Evolutionary conservation across 2,888 invertebrate species (phyloP).

Genomic region (Drosophila robusta): DNA sequence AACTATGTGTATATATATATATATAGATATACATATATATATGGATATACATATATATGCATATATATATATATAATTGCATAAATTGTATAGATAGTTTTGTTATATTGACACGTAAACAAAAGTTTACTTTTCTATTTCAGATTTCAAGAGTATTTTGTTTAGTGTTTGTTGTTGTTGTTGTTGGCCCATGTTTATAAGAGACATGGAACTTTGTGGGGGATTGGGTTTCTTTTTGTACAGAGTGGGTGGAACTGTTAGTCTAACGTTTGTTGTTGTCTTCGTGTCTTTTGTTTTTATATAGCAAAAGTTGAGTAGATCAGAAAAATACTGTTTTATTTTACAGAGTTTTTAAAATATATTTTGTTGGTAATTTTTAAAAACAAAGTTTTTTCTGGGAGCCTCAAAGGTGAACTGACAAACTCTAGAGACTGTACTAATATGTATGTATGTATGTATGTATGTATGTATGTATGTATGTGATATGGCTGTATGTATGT

Average conservation of each 20-base stretch:
- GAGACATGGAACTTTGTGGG: constrained; percentile 10
- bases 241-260: constrained; percentile 28
- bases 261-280: constrained; percentile 14
- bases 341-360: constrained; percentile 36
- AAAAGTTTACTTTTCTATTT: constrained; percentile 8
- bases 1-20: constrained; percentile 14
- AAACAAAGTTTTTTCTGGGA: constrained; percentile 8
- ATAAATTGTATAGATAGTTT: constrained; percentile 13
- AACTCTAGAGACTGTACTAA: constrained; percentile 52
- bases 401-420: constrained; percentile 47
- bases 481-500: constrained; percentile 25
- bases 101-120: constrained; percentile 22
- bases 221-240: constrained; percentile 33
- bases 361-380: neutral
- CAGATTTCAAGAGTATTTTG: constrained; percentile 5
- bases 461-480: constrained; percentile 14
- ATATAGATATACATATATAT: constrained; percentile 9
- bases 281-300: constrained; percentile 11
- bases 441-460: constrained; percentile 19
- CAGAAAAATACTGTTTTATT: constrained; percentile 48
- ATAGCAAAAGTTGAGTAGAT: constrained; percentile 36
- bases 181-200: constrained; percentile 9
- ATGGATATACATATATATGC: constrained; percentile 8
- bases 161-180: constrained; percentile 17
- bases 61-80: constrained; percentile 4